Evolutionary conservation across 2,888 invertebrate genomes (phyloP).

Genomic region (Meandrusa payeni): DNA sequence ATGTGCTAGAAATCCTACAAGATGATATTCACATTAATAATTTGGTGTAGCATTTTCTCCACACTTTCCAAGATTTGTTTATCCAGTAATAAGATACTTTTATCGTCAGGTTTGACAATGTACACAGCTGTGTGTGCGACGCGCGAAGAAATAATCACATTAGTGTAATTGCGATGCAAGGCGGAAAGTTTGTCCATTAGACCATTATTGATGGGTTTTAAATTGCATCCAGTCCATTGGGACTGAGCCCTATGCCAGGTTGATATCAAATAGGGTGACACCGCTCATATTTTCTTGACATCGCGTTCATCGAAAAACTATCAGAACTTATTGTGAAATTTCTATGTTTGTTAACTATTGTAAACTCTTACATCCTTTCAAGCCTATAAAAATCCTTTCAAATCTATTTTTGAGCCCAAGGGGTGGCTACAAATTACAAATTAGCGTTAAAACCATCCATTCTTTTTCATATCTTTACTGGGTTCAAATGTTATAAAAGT

Average conservation of each 20-base stretch:
- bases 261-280: conserved; percentile 34
- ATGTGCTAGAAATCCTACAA: too few species aligned
- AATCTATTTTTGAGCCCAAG: too few species aligned
- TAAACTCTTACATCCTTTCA: too few species aligned
- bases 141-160: conserved; percentile 65
- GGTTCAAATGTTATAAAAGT: too few species aligned
- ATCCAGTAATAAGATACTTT: conserved; percentile 4
- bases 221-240: conserved; percentile 66
- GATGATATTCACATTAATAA: too few species aligned
- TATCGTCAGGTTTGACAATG: conserved; percentile 17
- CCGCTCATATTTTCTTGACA: conserved; percentile 24
- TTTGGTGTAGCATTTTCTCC: neutral
- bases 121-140: conserved; percentile 35
- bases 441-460: too few species aligned
- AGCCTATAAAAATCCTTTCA: too few species aligned
- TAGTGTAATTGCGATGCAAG: conserved; percentile 73
- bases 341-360: too few species aligned
- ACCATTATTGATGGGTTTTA: conserved; percentile 73
- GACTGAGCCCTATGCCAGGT: conserved; percentile 45
- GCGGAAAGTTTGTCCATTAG: conserved; percentile 67
- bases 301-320: neutral
- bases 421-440: too few species aligned
- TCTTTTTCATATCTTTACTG: too few species aligned
- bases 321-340: too few species aligned
- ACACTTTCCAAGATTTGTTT: neutral